A percentile compares a stretch with the other conserved stretches of the same genome.
phyloP scores from a whole-genome alignment of 2,113 vertebrate species.

The Melanostigma gelatinosum region DNA sequence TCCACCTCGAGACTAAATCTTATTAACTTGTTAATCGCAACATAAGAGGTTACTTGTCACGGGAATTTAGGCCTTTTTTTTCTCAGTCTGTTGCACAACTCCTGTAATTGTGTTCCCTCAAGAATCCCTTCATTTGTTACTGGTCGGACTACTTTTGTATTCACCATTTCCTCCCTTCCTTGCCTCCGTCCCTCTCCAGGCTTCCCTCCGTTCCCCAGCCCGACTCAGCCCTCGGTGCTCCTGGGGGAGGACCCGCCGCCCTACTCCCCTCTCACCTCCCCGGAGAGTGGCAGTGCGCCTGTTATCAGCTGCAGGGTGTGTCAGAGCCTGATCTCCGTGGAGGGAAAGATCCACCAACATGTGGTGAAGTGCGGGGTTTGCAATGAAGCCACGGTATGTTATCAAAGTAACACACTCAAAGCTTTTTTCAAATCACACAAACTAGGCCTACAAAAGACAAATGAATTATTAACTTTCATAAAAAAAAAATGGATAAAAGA shows the following conservation, averaged over 20 bases:
- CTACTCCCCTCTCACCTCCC: constrained; percentile 91
- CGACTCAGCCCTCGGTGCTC: constrained; percentile 87
- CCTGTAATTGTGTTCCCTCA: constrained; percentile 26
- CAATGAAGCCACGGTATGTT: constrained; percentile 92
- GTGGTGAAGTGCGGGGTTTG: constrained; percentile 94
- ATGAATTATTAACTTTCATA: neutral
- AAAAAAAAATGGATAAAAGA: neutral
- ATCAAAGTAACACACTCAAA: neutral
- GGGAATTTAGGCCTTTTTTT: constrained; percentile 50
- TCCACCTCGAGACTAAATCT: constrained; percentile 76
- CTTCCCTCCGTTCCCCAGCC: constrained; percentile 86
- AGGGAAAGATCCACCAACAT: constrained; percentile 96
- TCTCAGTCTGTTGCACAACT: constrained; percentile 20
- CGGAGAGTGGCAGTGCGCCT: constrained; percentile 90
- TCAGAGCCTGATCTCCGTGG: constrained; percentile 92
- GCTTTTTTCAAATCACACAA: neutral
- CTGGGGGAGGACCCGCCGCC: constrained; percentile 92
- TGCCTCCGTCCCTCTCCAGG: constrained; percentile 66
- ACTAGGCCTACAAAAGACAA: neutral
- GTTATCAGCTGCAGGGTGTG: constrained; percentile 93
- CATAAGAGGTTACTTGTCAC: constrained; percentile 51
- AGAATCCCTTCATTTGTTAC: constrained; percentile 32
- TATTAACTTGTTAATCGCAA: constrained; percentile 75
- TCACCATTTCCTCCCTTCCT: neutral
- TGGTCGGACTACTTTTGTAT: constrained; percentile 2